Evolutionary conservation across 2,888 invertebrate genomes (phyloP).

Genomic region (Branchellion lobata): DNA sequence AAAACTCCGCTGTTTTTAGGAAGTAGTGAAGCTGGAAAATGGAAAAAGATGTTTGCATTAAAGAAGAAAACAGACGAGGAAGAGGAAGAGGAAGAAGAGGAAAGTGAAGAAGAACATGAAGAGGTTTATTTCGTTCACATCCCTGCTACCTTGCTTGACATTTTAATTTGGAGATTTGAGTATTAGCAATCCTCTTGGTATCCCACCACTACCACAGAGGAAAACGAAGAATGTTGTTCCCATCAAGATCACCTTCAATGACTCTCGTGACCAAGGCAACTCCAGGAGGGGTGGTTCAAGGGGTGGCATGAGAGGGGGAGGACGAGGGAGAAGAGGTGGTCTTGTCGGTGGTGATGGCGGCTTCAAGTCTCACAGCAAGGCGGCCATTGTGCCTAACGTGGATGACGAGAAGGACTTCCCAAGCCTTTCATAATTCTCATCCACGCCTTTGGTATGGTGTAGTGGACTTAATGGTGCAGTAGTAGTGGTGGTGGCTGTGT

Average conservation of each 20-base stretch:
- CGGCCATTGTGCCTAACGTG: constrained; percentile 72
- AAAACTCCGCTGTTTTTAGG: no score
- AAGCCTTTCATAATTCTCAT: constrained; percentile 67
- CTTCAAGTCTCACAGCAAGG: background rate
- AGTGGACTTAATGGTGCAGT: background rate
- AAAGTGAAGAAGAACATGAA: constrained; percentile 60
- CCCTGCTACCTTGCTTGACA: no score
- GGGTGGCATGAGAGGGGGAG: background rate
- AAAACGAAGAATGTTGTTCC: constrained; percentile 55
- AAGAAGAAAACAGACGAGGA: constrained; percentile 64
- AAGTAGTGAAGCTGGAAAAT: constrained; percentile 68
- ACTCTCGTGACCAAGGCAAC: constrained; percentile 56
- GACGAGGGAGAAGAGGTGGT: background rate
- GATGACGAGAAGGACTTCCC: constrained; percentile 95
- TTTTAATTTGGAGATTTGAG: no score
- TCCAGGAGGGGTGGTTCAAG: background rate
- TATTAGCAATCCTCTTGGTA: background rate
- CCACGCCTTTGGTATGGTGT: background rate
- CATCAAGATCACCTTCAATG: constrained; percentile 61
- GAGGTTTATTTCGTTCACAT: no score
- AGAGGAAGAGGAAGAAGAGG: constrained; percentile 63
- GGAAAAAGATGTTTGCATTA: constrained; percentile 66
- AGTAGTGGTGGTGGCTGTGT: background rate
- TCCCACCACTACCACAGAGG: background rate
- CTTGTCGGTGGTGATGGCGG: background rate